These are phyloP conservation scores for Dasyurus viverrinus DNA, from an alignment of 2,113 vertebrate species.

Conservation along the genomic window DNA sequence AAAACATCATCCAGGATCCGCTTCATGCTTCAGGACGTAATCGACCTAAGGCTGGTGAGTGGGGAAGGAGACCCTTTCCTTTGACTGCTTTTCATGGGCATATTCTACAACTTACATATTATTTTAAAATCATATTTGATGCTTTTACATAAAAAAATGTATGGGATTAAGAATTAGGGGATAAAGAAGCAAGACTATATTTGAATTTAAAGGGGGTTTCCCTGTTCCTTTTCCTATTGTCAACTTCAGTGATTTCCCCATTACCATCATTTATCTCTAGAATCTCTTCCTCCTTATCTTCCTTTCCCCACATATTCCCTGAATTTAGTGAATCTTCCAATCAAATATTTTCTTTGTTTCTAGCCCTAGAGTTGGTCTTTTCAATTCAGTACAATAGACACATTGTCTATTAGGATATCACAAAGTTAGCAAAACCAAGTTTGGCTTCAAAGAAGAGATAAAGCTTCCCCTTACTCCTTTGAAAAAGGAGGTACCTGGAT, in stretches of 20 bases:
- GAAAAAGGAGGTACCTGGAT: not conserved
- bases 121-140: not conserved
- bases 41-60: constrained; percentile 96
- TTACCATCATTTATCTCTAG: not conserved
- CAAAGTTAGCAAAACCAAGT: not conserved
- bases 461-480: not conserved
- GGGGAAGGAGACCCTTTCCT: not conserved
- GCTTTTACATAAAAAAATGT: not conserved
- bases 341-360: not conserved
- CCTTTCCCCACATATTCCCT: not conserved
- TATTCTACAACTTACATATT: not conserved
- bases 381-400: not conserved
- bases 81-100: not conserved
- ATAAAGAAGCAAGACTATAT: not conserved
- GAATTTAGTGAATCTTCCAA: not conserved
- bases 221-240: not conserved
- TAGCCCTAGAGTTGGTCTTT: not conserved
- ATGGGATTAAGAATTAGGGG: not conserved
- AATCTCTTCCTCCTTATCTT: not conserved
- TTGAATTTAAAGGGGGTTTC: not conserved
- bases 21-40: constrained; percentile 97
- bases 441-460: not conserved
- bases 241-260: not conserved
- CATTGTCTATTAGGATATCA: not conserved
- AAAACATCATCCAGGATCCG: constrained; percentile 98